These are phyloP conservation scores for Oreochromis grahami DNA, from an alignment of 2,797 vertebrate genomes.

Conservation along the genomic window DNA sequence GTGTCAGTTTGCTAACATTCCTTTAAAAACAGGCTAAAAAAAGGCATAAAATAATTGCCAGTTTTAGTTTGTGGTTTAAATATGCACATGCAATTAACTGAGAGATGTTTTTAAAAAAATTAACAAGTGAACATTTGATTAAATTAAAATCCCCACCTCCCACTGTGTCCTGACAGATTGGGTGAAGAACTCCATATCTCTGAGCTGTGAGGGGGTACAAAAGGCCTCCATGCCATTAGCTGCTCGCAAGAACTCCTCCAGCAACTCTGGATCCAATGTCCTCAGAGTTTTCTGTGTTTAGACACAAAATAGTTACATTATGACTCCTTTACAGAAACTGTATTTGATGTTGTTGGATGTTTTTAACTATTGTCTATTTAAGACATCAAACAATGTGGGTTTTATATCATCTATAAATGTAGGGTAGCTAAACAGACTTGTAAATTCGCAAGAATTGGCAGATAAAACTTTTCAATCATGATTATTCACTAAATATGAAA, in stretches of 20 bases:
- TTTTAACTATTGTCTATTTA: not conserved
- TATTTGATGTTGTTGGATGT: not conserved
- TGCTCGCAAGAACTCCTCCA: constrained; percentile 87
- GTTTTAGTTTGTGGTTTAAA: not conserved
- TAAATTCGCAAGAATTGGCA: accelerated
- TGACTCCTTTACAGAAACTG: not conserved
- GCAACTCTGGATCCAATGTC: constrained; percentile 77
- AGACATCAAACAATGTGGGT: not conserved
- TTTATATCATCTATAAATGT: not conserved
- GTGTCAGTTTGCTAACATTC: not conserved
- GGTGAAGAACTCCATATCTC: constrained; percentile 81
- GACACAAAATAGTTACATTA: not conserved
- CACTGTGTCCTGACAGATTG: constrained; percentile 81
- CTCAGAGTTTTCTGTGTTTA: constrained; percentile 77
- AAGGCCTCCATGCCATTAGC: constrained; percentile 84
- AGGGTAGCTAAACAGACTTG: not conserved
- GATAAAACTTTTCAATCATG: not conserved
- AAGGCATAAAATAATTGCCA: not conserved
- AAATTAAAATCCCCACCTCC: constrained; percentile 79
- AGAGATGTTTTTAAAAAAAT: not conserved
- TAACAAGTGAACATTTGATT: not conserved
- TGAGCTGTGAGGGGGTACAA: constrained; percentile 75
- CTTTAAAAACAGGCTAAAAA: not conserved
- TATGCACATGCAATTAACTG: not conserved
- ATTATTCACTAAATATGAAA: not conserved